Evolutionary conservation across 2,888 invertebrate species (phyloP), one percentile per base, ranked within the genome.

Genomic region (Sminthurinus aureus): DNA sequence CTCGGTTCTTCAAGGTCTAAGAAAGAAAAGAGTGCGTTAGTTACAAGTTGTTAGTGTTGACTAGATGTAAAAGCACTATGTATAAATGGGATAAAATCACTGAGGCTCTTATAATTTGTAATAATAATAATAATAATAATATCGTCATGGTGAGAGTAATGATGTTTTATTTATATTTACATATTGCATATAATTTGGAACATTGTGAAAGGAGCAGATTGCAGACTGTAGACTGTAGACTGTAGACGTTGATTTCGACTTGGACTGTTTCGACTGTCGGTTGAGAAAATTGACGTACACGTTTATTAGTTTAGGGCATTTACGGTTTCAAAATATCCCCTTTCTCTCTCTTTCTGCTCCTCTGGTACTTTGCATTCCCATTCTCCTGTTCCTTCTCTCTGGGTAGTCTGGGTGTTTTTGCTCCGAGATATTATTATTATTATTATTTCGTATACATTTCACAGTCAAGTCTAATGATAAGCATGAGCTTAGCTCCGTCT

Each of bases 51-150:
- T 24, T 13, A 50, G 18, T 6, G 13, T 50, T 4, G 52, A 22
- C 11, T 52, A 76, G 58, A 76, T n/a, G 76, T 22, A 76, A 76
- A 76, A 76, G 76, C 76, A 76, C 76, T 76, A 76, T 52, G 20
- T 26, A 73, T 22, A 73, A 73, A 73, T 73, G 51, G 24, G 51
- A 76, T 58, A 76, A 58, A 76, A 76, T 76, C 58, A 76, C 11
- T 76, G 58, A 38, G 38, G 6, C 38, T 38, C 38, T 38, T 4
- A 6, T 4, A 6, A 4, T 38, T 38, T 38, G 6, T 38, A 38
- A 38, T 38, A 38, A 38, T n/a, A 38, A 38, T 38, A 38, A 6
- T 38, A 1, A 6, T 38, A 38, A 1, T 38, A 38, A 38, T 38
- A 38, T 38, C 38, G n/a, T n/a, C n/a, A n/a, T n/a, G n/a, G n/a